phyloP scores from a whole-genome alignment of 2,888 invertebrate genomes.

The Lithodes maja region DNA sequence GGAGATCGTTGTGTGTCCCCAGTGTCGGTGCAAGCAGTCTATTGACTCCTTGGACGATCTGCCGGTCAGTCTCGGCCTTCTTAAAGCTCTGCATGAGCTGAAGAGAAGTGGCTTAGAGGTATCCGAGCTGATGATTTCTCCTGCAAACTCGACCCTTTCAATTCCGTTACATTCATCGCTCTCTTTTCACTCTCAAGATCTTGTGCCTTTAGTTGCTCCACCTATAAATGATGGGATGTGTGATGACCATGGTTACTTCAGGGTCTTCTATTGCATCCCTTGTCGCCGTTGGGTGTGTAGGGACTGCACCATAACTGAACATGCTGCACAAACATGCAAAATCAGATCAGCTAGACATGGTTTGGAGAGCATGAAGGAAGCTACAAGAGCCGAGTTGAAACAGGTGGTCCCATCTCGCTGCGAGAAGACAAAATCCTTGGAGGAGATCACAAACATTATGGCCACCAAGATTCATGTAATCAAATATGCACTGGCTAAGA shows the following conservation, averaged over 20 bases:
- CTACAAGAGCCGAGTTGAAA: neutral
- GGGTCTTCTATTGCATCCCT: neutral
- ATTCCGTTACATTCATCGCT: neutral
- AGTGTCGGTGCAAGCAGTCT: neutral
- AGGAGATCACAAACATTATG: neutral
- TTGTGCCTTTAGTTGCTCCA: neutral
- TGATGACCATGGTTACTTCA: slow-evolving; percentile 8
- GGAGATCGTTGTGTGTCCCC: neutral
- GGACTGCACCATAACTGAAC: slow-evolving; percentile 9
- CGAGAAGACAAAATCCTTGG: neutral
- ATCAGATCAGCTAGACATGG: neutral
- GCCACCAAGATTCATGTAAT: neutral
- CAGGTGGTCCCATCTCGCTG: neutral
- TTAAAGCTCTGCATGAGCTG: slow-evolving; percentile 4
- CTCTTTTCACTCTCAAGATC: neutral
- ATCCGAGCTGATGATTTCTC: neutral
- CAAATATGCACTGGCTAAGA: neutral
- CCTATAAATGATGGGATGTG: neutral
- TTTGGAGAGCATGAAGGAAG: neutral
- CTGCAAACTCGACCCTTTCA: neutral
- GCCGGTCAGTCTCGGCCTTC: neutral
- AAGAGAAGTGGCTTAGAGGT: neutral
- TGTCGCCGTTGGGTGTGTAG: neutral
- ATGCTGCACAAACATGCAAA: neutral
- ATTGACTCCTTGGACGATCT: slow-evolving; percentile 2